phyloP scores from a whole-genome alignment of 2,113 vertebrate genomes.

The Cyprinodon brontotheroides region DNA sequence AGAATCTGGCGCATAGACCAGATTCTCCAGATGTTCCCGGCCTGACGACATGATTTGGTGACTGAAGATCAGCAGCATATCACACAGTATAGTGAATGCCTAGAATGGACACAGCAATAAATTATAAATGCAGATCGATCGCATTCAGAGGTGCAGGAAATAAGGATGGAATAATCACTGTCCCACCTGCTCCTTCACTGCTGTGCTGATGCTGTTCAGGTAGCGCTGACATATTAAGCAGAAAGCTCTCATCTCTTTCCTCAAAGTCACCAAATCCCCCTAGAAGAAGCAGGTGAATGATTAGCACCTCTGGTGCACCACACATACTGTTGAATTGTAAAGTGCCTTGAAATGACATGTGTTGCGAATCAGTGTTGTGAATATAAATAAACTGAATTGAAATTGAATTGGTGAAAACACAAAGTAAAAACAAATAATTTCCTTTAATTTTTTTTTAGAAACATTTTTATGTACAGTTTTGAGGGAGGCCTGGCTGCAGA shows the following conservation, averaged over 20 bases:
- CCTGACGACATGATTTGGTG: constrained; percentile 96
- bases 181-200: constrained; percentile 95
- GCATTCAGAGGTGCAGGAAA: neutral
- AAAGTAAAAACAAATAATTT: too few relatives aligned
- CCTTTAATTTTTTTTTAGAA: too few relatives aligned
- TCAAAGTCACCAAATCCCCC: constrained; percentile 90
- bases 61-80: constrained; percentile 96
- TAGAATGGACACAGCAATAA: constrained; percentile 63
- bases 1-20: constrained; percentile 92
- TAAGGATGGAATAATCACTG: neutral
- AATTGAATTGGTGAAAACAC: too few relatives aligned
- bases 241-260: constrained; percentile 96
- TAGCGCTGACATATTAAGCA: constrained; percentile 97
- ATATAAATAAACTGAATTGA: neutral
- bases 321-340: neutral
- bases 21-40: constrained; percentile 89
- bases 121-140: constrained; percentile 1
- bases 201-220: constrained; percentile 92
- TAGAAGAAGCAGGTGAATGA: constrained; percentile 56
- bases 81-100: constrained; percentile 96
- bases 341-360: too few relatives aligned
- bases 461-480: too few relatives aligned
- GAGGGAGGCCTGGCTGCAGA: too few relatives aligned
- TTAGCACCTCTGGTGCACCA: neutral
- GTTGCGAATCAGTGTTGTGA: too few relatives aligned